Conservation (phyloP, 2,113 vertebrate genomes). For the Zonotrichia leucophrys region DNA sequence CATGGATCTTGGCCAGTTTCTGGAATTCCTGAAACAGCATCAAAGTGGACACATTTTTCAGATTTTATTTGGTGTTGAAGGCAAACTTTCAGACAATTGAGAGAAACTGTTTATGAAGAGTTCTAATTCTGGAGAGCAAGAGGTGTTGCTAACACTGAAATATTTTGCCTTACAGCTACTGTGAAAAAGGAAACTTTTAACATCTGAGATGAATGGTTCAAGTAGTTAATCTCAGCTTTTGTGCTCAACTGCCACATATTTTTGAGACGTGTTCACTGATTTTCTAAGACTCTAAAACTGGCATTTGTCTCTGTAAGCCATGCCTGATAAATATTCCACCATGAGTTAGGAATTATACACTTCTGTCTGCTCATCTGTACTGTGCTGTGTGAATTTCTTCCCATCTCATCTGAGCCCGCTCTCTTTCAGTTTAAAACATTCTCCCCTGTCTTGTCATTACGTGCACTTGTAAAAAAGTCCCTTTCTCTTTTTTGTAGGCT, state of each 20-base stretch:
- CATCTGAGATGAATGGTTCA: neutral
- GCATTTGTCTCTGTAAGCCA: neutral
- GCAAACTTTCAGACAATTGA: slow-evolving; percentile 66
- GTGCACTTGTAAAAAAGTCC: neutral
- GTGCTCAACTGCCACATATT: neutral
- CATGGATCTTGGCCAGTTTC: slow-evolving; percentile 80
- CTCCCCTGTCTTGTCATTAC: neutral
- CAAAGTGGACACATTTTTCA: slow-evolving; percentile 76
- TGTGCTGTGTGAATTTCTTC: neutral
- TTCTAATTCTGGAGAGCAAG: neutral
- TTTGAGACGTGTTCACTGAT: neutral
- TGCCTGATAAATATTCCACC: neutral
- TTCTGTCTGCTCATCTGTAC: neutral
- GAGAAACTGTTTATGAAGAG: neutral
- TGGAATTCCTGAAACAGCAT: slow-evolving; percentile 75
- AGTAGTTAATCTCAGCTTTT: neutral
- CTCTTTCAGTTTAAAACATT: neutral
- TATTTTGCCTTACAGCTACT: neutral
- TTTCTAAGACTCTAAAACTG: neutral
- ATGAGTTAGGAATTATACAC: neutral
- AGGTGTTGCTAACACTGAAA: neutral
- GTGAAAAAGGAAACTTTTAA: neutral
- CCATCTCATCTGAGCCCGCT: neutral
- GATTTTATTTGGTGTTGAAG: slow-evolving; percentile 78
- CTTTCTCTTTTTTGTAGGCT: neutral